Percentiles rank a stretch among this genome's conserved stretches.
These are phyloP conservation scores for Plecotus auritus DNA, from an alignment of 2,113 vertebrate species.

Conservation along the genomic window DNA sequence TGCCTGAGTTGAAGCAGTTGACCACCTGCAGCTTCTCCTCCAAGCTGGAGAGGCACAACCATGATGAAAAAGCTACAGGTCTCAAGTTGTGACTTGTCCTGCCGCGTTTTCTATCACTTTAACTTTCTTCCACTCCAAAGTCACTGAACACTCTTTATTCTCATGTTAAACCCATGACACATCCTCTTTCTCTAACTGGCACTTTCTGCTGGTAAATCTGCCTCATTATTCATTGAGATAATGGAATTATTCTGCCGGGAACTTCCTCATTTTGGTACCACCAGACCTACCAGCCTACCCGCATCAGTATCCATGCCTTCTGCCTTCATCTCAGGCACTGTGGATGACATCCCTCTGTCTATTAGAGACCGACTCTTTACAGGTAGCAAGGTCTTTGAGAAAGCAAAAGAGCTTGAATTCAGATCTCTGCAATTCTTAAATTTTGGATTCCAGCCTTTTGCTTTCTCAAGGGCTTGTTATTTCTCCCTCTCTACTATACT, in stretches of 20 bases:
- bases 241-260: not conserved
- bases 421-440: not conserved
- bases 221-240: constrained; percentile 37
- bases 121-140: not conserved
- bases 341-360: not conserved
- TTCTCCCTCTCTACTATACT: not conserved
- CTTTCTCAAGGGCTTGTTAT: not conserved
- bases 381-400: not conserved
- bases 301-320: not conserved
- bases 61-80: not conserved
- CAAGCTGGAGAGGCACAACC: not conserved
- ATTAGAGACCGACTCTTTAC: not conserved
- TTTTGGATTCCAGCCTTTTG: not conserved
- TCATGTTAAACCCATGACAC: not conserved
- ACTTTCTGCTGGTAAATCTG: not conserved
- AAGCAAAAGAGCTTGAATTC: not conserved
- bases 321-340: not conserved
- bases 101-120: not conserved
- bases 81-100: not conserved
- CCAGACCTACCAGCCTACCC: not conserved
- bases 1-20: not conserved
- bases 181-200: not conserved
- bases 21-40: not conserved
- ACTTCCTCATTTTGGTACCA: not conserved
- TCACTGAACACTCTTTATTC: not conserved